Evolutionary conservation across 2,113 vertebrate genomes (phyloP).

Genomic region (Stomatorhinus ivindoensis): DNA sequence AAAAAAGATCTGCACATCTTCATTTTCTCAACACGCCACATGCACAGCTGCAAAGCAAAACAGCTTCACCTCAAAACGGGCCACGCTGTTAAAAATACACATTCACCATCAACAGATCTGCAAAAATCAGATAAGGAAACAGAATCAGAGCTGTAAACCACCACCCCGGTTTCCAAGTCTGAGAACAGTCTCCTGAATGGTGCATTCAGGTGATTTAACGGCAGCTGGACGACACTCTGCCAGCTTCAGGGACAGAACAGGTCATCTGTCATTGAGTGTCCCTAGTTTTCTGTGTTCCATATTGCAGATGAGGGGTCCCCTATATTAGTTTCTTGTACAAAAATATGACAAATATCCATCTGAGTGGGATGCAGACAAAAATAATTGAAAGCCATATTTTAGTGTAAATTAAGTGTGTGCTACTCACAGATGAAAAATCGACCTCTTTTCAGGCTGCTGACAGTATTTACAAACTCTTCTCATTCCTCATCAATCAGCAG

Average conservation of each 20-base stretch:
- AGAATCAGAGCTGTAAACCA: background rate
- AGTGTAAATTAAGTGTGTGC: background rate
- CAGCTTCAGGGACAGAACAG: background rate
- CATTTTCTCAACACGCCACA: background rate
- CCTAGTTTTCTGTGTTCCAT: background rate
- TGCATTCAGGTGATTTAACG: background rate
- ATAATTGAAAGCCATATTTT: slow-evolving; percentile 8
- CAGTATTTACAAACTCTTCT: background rate
- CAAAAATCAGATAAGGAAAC: background rate
- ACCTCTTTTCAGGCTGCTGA: background rate
- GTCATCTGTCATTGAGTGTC: background rate
- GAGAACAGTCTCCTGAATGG: background rate
- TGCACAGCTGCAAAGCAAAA: background rate
- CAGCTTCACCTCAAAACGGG: background rate
- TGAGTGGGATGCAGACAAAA: background rate
- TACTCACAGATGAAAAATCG: background rate
- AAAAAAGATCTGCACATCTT: background rate
- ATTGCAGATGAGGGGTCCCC: background rate
- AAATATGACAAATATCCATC: slow-evolving; percentile 1
- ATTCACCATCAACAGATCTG: background rate
- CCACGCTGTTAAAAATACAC: background rate
- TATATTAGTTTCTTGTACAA: background rate
- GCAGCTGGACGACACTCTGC: background rate
- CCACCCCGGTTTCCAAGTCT: background rate
- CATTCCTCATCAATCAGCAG: background rate